Evolutionary conservation across 2,888 invertebrate genomes (phyloP), one percentile per base, ranked within the genome.

Genomic region (Sesia bembeciformis): DNA sequence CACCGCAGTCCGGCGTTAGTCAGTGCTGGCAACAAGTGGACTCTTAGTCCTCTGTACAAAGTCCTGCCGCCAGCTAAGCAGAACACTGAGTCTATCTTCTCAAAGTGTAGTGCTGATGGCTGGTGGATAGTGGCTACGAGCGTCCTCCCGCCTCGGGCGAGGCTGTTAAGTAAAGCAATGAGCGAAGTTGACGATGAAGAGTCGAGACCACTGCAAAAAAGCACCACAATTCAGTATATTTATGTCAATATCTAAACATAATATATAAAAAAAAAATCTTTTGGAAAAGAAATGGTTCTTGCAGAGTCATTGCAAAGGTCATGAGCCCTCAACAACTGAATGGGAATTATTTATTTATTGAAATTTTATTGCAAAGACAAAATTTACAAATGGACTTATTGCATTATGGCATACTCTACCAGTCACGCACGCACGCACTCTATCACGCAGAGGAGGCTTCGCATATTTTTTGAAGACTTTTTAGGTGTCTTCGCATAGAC

Each of bases 51-150:
- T 66, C 94, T 92, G 79, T 97, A 98, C 62, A 98, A 92, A 64
- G 96, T 96, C 56, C 93, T 91, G 3, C 98, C 98, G 49, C 91
- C 92, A 0, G 96, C 93, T 8, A 98, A 87, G 54, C 97, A 94
- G 78, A 97, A 97, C 4, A 98, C 90, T 64, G 95, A 92, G 76
- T 98, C 97, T 67, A 98, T 97, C 92, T 96, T 96, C 82, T 97
- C 97, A 73, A 98, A 97, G 52, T 97, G 90, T 62, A 97, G 90
- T 0, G 98, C 97, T 60, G 96, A 97, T 0, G 98, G 98, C 77
- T 98, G 98, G 78, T 98, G 98, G 61, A 98, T 97, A 38, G 97
- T 98, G 62, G 97, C 97, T 52, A 98, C 92, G 4, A 98, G 92
- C 0, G 97, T 97, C 52, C 97, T 91, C 0, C 96, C 97, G 62